A percentile compares a stretch with the other conserved stretches of the same genome.
phyloP scores from a whole-genome alignment of 2,888 invertebrate species.

The Eilema caniola region DNA sequence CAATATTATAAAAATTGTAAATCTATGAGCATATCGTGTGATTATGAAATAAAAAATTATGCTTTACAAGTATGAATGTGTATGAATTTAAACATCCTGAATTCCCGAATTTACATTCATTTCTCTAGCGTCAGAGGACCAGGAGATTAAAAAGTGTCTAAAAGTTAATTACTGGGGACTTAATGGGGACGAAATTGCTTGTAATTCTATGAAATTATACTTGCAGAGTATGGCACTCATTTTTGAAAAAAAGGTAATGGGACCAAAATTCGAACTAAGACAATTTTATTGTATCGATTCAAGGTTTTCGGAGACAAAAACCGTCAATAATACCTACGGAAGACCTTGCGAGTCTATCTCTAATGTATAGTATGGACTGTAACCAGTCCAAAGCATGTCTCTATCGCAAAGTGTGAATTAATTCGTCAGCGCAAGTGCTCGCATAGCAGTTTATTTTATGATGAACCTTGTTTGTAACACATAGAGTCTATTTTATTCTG shows the following conservation, averaged over 20 bases:
- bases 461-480: not conserved
- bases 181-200: too few relatives aligned
- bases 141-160: too few relatives aligned
- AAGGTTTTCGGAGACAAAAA: too few relatives aligned
- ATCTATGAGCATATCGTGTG: slow-evolving; percentile 53
- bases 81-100: slow-evolving; percentile 12
- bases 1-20: slow-evolving; percentile 45
- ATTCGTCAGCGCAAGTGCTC: slow-evolving; percentile 5
- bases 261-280: too few relatives aligned
- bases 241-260: too few relatives aligned
- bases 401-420: not conserved
- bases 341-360: too few relatives aligned
- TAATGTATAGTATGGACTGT: not conserved
- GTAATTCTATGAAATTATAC: too few relatives aligned
- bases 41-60: slow-evolving; percentile 50
- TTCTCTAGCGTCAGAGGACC: not conserved
- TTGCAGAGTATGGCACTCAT: too few relatives aligned
- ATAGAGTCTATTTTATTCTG: slow-evolving; percentile 1
- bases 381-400: not conserved
- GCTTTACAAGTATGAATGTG: slow-evolving; percentile 34
- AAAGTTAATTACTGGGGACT: too few relatives aligned
- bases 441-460: not conserved
- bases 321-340: not conserved
- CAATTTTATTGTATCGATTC: too few relatives aligned
- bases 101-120: not conserved